phyloP scores from a whole-genome alignment of 2,888 invertebrate species.

The Tenthredo notha region DNA sequence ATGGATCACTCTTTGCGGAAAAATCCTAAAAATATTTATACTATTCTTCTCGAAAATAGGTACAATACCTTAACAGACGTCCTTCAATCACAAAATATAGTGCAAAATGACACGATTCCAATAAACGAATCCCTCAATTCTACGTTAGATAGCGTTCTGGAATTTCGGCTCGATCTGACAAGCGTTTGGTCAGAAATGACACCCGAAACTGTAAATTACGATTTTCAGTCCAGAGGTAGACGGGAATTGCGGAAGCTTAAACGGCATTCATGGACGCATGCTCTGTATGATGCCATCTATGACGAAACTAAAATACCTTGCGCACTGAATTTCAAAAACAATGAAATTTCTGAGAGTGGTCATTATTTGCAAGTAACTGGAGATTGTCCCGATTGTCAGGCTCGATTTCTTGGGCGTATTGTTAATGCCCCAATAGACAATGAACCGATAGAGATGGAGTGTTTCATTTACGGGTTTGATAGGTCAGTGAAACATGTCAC shows the following conservation, averaged over 20 bases:
- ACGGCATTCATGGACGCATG: constrained; percentile 12
- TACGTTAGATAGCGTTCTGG: not conserved
- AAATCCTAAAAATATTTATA: not conserved
- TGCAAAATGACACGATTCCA: not conserved
- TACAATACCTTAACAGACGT: not conserved
- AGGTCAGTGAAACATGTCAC: not conserved
- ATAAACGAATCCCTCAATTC: not conserved
- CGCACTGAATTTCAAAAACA: constrained; percentile 1
- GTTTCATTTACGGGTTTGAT: not conserved
- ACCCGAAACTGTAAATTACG: not conserved
- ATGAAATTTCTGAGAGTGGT: not conserved
- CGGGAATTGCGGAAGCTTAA: not conserved
- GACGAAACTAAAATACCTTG: not conserved
- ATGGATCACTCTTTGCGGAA: constrained; percentile 1
- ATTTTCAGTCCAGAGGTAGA: not conserved
- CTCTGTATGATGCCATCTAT: not conserved
- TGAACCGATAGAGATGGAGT: not conserved
- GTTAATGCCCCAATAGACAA: not conserved
- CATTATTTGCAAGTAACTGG: not conserved
- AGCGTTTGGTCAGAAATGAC: constrained; percentile 1
- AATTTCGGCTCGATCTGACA: not conserved
- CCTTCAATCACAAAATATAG: not conserved
- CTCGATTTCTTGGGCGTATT: not conserved
- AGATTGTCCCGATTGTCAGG: not conserved
- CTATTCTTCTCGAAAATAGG: not conserved